Conservation (phyloP, 2,113 vertebrate genomes). For the Catharus minimus region DNA sequence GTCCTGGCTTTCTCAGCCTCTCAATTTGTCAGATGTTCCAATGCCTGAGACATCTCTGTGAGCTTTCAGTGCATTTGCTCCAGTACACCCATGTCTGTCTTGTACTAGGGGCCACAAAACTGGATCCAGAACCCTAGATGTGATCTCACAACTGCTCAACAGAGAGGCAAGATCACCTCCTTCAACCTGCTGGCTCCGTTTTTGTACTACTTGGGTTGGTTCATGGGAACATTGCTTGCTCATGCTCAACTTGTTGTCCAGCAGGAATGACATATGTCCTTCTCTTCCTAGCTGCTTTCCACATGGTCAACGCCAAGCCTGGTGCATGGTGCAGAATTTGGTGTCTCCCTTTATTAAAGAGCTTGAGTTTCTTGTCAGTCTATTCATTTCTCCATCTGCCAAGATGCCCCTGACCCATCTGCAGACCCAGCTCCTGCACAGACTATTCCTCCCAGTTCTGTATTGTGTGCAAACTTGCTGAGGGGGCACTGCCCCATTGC, state of each 20-base stretch:
- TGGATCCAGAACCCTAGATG: background rate
- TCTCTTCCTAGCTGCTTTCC: background rate
- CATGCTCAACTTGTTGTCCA: background rate
- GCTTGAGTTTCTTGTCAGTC: background rate
- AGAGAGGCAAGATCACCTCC: background rate
- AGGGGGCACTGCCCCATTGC: fast-evolving
- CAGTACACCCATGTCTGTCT: background rate
- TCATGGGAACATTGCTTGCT: background rate
- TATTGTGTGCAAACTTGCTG: background rate
- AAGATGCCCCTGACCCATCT: background rate
- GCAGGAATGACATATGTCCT: background rate
- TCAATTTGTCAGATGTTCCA: background rate
- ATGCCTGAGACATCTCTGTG: background rate
- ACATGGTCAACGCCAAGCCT: background rate
- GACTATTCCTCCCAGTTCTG: background rate
- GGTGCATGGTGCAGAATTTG: background rate
- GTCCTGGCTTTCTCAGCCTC: background rate
- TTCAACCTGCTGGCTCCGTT: background rate
- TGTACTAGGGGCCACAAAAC: background rate
- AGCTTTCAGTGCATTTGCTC: background rate
- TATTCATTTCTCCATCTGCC: background rate
- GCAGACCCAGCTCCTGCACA: background rate
- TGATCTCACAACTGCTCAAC: background rate
- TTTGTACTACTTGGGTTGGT: fast-evolving
- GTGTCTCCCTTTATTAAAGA: background rate